These are phyloP conservation scores for Calliopum simillimum DNA, from an alignment of 2,888 invertebrate species.

Conservation along the genomic window DNA sequence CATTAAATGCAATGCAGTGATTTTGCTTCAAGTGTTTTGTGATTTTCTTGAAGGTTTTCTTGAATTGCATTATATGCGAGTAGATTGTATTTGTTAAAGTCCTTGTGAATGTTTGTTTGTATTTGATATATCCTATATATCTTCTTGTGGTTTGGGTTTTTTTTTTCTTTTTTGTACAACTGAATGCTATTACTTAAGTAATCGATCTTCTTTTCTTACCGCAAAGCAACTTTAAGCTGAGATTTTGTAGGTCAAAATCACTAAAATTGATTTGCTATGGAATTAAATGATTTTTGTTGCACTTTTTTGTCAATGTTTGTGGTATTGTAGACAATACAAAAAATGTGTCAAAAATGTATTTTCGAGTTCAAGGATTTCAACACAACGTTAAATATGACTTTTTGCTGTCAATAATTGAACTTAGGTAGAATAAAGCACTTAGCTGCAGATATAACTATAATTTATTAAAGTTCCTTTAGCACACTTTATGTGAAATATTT, in stretches of 20 bases:
- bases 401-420: no score
- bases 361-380: no score
- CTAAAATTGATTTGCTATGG: not conserved
- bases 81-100: not conserved
- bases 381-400: no score
- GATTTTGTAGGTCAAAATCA: constrained; percentile 16
- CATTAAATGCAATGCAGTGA: constrained; percentile 25
- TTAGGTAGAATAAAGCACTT: no score
- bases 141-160: not conserved
- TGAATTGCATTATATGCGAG: not conserved
- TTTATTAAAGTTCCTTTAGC: no score
- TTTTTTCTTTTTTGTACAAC: not conserved
- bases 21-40: not conserved
- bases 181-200: constrained; percentile 11
- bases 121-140: not conserved
- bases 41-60: constrained; percentile 9
- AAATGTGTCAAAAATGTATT: no score
- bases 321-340: no score
- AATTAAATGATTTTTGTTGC: not conserved
- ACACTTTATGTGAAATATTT: no score
- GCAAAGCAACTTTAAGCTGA: not conserved
- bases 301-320: no score
- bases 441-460: no score
- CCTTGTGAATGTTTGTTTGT: not conserved
- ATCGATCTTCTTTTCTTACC: constrained; percentile 25